These are phyloP conservation scores for Chymomyza procnemis DNA, from an alignment of 2,888 invertebrate genomes.

Conservation along the genomic window DNA sequence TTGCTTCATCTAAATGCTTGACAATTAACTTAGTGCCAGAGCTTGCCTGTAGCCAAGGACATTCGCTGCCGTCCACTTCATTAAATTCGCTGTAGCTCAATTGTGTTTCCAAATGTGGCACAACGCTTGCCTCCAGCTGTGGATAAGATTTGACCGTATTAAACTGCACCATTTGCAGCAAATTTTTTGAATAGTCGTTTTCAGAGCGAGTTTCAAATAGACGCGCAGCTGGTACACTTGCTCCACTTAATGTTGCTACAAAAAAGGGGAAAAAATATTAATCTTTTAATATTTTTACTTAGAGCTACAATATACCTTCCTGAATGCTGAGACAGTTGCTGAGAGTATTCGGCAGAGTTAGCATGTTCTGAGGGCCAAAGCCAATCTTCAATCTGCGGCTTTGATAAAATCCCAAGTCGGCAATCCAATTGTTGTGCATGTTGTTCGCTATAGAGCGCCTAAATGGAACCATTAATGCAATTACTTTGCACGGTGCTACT, in stretches of 20 bases:
- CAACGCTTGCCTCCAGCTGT: constrained; percentile 80
- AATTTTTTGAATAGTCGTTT: constrained; percentile 67
- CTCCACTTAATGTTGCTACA: constrained; percentile 15
- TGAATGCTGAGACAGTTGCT: constrained; percentile 44
- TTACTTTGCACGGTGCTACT: constrained; percentile 78
- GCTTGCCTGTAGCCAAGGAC: constrained; percentile 72
- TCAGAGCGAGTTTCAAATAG: constrained; percentile 63
- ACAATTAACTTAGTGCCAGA: constrained; percentile 79
- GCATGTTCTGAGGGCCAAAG: constrained; percentile 84
- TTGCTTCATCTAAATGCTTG: constrained; percentile 80
- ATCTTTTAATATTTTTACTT: neutral
- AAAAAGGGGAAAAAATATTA: constrained; percentile 2
- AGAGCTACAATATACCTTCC: constrained; percentile 36
- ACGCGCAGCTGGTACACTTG: constrained; percentile 39
- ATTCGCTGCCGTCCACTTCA: constrained; percentile 79
- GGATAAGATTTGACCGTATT: constrained; percentile 58
- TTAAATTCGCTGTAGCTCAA: constrained; percentile 81
- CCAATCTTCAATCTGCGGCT: constrained; percentile 85
- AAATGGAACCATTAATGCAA: constrained; percentile 78
- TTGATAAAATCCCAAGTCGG: constrained; percentile 81
- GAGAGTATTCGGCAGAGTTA: constrained; percentile 80
- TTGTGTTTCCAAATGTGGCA: constrained; percentile 83
- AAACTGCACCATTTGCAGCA: constrained; percentile 72
- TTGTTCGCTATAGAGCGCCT: constrained; percentile 67
- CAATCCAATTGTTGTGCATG: constrained; percentile 77